phyloP scores from a whole-genome alignment of 2,797 vertebrate genomes.

The Brachymystax lenok region DNA sequence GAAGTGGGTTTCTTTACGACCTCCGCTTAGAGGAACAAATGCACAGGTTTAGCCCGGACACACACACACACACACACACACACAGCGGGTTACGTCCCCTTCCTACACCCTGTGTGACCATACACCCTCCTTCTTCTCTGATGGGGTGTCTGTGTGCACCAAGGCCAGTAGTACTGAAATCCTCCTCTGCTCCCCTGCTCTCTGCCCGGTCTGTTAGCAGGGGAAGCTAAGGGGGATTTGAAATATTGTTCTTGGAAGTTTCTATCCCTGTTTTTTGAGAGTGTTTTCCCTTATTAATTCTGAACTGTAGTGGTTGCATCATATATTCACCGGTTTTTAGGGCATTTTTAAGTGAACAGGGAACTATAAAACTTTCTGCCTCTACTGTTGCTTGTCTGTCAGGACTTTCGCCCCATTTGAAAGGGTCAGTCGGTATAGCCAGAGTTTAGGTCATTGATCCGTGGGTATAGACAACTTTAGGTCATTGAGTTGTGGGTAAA shows the following conservation, averaged over 20 bases:
- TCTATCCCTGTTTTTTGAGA: not conserved
- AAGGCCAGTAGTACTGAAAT: too few relatives aligned
- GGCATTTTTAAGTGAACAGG: not conserved
- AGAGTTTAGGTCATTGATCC: too few relatives aligned
- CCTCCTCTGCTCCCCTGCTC: not conserved
- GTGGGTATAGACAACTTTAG: too few relatives aligned
- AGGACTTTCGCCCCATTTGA: not conserved
- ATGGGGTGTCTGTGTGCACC: not conserved
- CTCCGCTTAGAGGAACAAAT: not conserved
- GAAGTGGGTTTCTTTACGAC: conserved; percentile 3
- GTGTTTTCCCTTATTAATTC: conserved; percentile 11
- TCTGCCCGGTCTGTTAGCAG: not conserved
- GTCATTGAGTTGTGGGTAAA: too few relatives aligned
- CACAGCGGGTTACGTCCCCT: not conserved
- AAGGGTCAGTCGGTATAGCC: too few relatives aligned
- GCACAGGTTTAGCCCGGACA: not conserved
- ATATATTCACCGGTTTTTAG: not conserved
- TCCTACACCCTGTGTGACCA: not conserved
- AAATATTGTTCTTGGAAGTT: conserved; percentile 26
- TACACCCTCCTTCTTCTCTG: not conserved
- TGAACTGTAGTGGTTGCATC: not conserved
- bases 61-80: not conserved
- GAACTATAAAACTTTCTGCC: not conserved
- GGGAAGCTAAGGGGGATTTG: not conserved
- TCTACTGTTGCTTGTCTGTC: too few relatives aligned